Conservation (phyloP, 2,797 vertebrate genomes). For the Epinephelus awoara region DNA sequence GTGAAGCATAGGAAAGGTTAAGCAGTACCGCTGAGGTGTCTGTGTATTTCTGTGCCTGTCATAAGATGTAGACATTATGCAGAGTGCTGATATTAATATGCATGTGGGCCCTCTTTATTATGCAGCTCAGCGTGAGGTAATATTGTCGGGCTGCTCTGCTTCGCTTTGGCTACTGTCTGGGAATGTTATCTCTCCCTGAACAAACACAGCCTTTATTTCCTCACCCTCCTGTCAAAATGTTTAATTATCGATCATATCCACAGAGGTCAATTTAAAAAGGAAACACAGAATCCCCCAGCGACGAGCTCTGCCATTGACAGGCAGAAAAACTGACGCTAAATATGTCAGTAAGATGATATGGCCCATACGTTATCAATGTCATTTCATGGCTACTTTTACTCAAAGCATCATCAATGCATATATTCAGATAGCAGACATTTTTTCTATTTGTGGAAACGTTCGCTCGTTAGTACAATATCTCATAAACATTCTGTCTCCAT, state of each 20-base stretch:
- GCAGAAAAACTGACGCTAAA: constrained; percentile 25
- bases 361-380: not conserved
- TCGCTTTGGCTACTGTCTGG: constrained; percentile 72
- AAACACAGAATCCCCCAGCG: constrained; percentile 53
- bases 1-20: constrained; percentile 81
- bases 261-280: constrained; percentile 63
- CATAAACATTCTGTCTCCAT: not conserved
- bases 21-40: constrained; percentile 66
- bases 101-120: constrained; percentile 85
- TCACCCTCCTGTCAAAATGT: constrained; percentile 71
- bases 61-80: constrained; percentile 90
- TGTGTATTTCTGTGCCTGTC: constrained; percentile 79
- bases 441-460: constrained; percentile 14
- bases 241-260: constrained; percentile 72
- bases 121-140: constrained; percentile 80
- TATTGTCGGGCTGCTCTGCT: constrained; percentile 72
- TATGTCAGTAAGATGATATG: constrained; percentile 23
- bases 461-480: not conserved
- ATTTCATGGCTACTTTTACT: constrained; percentile 27
- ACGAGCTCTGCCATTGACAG: constrained; percentile 33
- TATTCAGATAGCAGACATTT: not conserved
- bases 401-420: constrained; percentile 20
- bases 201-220: constrained; percentile 73
- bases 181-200: constrained; percentile 73
- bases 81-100: constrained; percentile 91